A percentile compares a stretch with the other conserved stretches of the same genome.
phyloP scores from a whole-genome alignment of 2,888 invertebrate genomes.

The Ophion costatus region DNA sequence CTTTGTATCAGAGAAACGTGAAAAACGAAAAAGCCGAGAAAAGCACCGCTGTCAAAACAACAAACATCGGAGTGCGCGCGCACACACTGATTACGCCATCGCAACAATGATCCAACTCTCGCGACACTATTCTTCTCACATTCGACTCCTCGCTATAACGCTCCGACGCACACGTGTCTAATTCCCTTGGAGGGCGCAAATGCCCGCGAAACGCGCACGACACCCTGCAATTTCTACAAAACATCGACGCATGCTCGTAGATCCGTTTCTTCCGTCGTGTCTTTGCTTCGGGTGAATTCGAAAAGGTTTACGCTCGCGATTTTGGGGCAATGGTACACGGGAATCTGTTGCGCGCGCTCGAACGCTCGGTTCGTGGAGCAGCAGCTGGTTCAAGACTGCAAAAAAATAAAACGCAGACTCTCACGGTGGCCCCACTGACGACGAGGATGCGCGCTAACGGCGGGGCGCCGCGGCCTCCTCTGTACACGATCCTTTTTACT shows the following conservation, averaged over 20 bases:
- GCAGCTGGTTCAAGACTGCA: constrained; percentile 51
- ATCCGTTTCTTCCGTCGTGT: background rate
- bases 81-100: constrained; percentile 47
- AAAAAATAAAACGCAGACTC: constrained; percentile 50
- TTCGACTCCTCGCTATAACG: constrained; percentile 11
- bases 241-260: background rate
- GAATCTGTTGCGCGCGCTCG: constrained; percentile 35
- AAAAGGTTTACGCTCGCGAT: background rate
- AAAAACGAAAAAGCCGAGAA: constrained; percentile 5
- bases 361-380: constrained; percentile 35
- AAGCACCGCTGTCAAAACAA: constrained; percentile 41
- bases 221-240: background rate
- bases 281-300: background rate
- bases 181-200: background rate
- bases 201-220: constrained; percentile 16
- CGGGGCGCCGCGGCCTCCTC: constrained; percentile 30
- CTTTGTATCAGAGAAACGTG: background rate
- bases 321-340: constrained; percentile 16
- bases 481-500: constrained; percentile 17
- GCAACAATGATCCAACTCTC: constrained; percentile 25
- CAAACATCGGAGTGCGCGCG: constrained; percentile 31
- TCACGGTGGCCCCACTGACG: constrained; percentile 62
- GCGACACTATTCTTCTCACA: constrained; percentile 1
- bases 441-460: constrained; percentile 48
- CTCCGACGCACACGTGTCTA: constrained; percentile 25